Percentiles rank a stretch among this genome's conserved stretches.
Evolutionary conservation across 1,140 invertebrate genomes (phyloP).

Genomic region (Eurosta solidaginis): DNA sequence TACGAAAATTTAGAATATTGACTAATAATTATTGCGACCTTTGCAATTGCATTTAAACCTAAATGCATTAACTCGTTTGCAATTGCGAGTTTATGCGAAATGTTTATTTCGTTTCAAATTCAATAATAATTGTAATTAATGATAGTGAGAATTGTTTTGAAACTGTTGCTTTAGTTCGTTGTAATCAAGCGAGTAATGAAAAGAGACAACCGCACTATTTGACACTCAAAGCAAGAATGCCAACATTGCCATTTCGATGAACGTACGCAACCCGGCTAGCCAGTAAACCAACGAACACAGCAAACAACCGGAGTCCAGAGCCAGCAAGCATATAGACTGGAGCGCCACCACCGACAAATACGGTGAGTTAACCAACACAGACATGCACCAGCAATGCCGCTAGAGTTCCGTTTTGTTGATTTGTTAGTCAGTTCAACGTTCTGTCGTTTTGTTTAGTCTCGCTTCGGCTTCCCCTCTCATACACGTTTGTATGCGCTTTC

Average conservation of each 20-base stretch:
- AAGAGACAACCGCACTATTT: constrained; percentile 54
- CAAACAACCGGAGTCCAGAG: constrained; percentile 6
- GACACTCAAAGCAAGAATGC: constrained; percentile 58
- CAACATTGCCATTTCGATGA: constrained; percentile 36
- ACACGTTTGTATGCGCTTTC: background rate
- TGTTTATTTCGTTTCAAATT: background rate
- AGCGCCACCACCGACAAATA: constrained; percentile 10
- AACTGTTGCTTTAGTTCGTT: background rate
- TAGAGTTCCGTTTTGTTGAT: constrained; percentile 3
- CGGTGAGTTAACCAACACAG: constrained; percentile 11
- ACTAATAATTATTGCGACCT: too few relatives aligned
- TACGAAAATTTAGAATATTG: background rate
- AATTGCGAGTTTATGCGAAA: background rate
- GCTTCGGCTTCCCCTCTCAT: background rate
- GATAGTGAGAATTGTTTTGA: background rate
- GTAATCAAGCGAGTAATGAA: constrained; percentile 14
- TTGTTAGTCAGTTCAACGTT: background rate
- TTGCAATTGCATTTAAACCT: too few relatives aligned
- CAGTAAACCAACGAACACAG: background rate
- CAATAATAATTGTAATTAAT: background rate
- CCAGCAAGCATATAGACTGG: background rate
- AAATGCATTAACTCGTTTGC: too few relatives aligned
- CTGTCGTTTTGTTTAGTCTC: background rate
- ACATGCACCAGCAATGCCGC: constrained; percentile 3
- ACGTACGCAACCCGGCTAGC: constrained; percentile 18